Percentiles rank a stretch among this genome's conserved stretches.
Evolutionary conservation across 2,888 invertebrate species (phyloP).

Genomic region (Amblyjoppa proteus): DNA sequence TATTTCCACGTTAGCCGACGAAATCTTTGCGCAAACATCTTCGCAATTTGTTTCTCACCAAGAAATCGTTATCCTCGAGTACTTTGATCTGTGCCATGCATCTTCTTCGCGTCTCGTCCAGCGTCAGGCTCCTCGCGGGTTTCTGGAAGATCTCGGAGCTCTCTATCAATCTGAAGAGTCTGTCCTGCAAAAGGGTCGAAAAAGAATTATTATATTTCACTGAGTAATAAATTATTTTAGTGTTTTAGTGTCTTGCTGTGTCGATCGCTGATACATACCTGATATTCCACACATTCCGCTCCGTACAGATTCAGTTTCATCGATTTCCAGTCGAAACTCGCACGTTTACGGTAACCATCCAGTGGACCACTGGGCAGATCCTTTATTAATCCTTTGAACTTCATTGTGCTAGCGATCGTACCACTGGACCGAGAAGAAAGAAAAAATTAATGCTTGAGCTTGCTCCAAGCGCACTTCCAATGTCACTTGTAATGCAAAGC

Average conservation of each 20-base stretch:
- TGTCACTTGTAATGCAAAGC: background rate
- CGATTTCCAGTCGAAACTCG: conserved; percentile 95
- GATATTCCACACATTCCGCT: conserved; percentile 90
- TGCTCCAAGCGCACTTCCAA: background rate
- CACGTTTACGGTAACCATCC: conserved; percentile 91
- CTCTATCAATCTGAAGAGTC: conserved; percentile 92
- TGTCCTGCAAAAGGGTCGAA: conserved; percentile 87
- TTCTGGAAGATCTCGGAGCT: conserved; percentile 92
- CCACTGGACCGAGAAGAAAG: conserved; percentile 8
- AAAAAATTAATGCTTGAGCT: background rate
- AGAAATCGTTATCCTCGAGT: conserved; percentile 70
- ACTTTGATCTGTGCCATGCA: conserved; percentile 71
- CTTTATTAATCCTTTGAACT: conserved; percentile 86
- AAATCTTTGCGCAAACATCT: background rate
- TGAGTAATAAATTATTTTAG: background rate
- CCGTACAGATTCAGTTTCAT: conserved; percentile 93
- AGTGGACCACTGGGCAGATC: conserved; percentile 92
- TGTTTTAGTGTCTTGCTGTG: background rate
- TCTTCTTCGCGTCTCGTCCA: conserved; percentile 90
- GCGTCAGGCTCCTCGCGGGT: conserved; percentile 86
- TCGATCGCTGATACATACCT: conserved; percentile 86
- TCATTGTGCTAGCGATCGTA: conserved; percentile 43
- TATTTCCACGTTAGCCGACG: background rate
- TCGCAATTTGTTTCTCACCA: conserved; percentile 63
- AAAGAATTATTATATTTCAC: conserved; percentile 7